Evolutionary conservation across 2,113 vertebrate species (phyloP).

Genomic region (Bubo blakistoni): DNA sequence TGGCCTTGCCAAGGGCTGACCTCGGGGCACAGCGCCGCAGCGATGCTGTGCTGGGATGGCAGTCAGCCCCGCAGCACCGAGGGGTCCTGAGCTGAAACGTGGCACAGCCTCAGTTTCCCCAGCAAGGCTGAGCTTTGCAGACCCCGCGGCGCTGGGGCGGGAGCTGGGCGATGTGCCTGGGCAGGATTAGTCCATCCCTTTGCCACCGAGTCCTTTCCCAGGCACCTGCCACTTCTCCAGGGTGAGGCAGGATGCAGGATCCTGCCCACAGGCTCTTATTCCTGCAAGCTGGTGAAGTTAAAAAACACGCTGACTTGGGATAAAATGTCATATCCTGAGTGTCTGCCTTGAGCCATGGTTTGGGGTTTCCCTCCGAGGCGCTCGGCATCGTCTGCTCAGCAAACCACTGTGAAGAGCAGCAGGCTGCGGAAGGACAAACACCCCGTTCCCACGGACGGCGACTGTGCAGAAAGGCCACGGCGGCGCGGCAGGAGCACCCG

Average conservation of each 20-base stretch:
- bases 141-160: neutral
- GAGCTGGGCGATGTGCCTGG: neutral
- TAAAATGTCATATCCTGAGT: rapidly evolving
- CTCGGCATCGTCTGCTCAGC: neutral
- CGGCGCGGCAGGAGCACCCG: neutral
- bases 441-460: rapidly evolving
- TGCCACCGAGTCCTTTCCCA: neutral
- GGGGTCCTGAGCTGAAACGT: rapidly evolving
- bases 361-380: neutral
- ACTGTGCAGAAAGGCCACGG: rapidly evolving
- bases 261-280: rapidly evolving
- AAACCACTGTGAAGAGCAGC: neutral
- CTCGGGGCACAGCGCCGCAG: rapidly evolving
- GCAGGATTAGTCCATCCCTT: neutral
- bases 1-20: neutral
- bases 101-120: neutral
- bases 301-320: neutral
- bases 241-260: neutral
- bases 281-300: rapidly evolving
- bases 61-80: rapidly evolving
- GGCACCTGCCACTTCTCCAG: rapidly evolving
- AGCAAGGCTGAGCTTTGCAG: neutral
- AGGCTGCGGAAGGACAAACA: neutral
- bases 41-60: rapidly evolving
- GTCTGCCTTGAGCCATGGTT: neutral